phyloP scores from a whole-genome alignment of 2,797 vertebrate species.

The Falco columbarius region DNA sequence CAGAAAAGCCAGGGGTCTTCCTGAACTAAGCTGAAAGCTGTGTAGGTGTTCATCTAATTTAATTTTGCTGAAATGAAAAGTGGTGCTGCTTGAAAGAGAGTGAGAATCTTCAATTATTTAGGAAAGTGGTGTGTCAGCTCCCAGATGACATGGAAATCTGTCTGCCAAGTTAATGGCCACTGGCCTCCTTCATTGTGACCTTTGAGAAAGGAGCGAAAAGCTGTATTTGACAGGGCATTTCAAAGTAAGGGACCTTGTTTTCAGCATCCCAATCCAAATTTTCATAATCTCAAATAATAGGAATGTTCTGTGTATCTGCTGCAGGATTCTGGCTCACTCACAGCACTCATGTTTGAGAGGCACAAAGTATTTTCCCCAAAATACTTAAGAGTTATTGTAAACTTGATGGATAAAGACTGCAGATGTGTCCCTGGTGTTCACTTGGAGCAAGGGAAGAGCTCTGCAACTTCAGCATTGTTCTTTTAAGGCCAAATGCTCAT shows the following conservation, averaged over 20 bases:
- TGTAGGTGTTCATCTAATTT: neutral
- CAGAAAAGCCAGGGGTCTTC: neutral
- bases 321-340: neutral
- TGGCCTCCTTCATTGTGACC: neutral
- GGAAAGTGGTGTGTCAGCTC: neutral
- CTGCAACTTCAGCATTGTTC: neutral
- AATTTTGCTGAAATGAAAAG: neutral
- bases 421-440: neutral
- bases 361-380: neutral
- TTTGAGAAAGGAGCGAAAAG: neutral
- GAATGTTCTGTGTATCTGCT: neutral
- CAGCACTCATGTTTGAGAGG: neutral
- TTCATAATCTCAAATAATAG: neutral
- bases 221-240: neutral
- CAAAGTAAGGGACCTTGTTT: neutral
- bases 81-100: neutral
- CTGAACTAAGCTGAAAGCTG: neutral
- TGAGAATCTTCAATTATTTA: neutral
- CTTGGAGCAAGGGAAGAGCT: neutral
- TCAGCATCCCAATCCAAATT: neutral
- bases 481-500: neutral
- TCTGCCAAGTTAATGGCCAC: neutral
- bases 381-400: neutral
- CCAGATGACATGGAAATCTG: neutral
- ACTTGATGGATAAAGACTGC: neutral